Conservation (phyloP, 2,888 invertebrate species). For the Gymnoscelis rufifasciata region DNA sequence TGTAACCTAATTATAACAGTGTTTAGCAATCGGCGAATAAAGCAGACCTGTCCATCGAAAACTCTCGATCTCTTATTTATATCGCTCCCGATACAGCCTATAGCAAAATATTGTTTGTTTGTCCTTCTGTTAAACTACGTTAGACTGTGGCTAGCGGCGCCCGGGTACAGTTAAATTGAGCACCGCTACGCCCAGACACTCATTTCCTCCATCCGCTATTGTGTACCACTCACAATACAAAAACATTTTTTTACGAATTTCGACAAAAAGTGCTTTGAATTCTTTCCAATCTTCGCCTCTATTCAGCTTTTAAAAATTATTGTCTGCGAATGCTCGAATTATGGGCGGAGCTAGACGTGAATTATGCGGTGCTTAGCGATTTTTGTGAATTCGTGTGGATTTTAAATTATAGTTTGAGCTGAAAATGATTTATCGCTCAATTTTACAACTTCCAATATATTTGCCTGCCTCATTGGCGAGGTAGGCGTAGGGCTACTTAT, state of each 20-base stretch:
- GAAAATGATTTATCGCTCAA: background rate
- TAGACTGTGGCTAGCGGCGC: constrained; percentile 35
- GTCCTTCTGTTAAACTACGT: background rate
- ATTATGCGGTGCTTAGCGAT: constrained; percentile 15
- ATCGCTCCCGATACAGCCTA: too few species aligned
- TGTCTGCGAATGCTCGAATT: constrained; percentile 56
- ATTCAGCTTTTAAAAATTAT: constrained; percentile 71
- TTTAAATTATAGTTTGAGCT: background rate
- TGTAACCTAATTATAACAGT: too few species aligned
- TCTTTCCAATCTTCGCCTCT: constrained; percentile 75
- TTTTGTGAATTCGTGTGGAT: constrained; percentile 4
- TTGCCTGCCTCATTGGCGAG: too few species aligned
- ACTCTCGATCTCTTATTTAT: too few species aligned
- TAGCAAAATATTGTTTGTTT: background rate
- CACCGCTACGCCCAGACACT: constrained; percentile 71
- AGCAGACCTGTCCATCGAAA: too few species aligned
- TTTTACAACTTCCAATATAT: too few species aligned
- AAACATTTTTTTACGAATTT: constrained; percentile 76
- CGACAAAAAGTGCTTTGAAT: constrained; percentile 76
- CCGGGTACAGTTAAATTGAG: constrained; percentile 72
- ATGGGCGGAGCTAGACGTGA: constrained; percentile 27
- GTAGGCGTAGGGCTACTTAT: too few species aligned
- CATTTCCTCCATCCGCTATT: constrained; percentile 75
- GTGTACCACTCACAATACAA: constrained; percentile 76
- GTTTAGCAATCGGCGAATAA: too few species aligned